A percentile compares a stretch with the other conserved stretches of the same genome.
Conservation (phyloP, 1,140 invertebrate species). For the Gerris buenoi region DNA sequence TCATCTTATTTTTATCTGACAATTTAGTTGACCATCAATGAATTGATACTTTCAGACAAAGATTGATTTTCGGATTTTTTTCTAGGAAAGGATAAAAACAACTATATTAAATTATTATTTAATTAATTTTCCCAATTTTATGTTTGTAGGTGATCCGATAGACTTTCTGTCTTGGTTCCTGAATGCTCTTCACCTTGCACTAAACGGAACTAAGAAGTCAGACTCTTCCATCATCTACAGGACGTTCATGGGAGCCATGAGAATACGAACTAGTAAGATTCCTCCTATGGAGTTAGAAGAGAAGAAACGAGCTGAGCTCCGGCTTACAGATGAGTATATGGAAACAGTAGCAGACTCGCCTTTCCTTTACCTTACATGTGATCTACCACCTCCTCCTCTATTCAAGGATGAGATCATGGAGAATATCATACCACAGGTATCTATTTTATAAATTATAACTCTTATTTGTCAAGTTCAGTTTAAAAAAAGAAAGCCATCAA, state of each 20-base stretch:
- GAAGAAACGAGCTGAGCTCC: conserved; percentile 52
- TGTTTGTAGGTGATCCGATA: conserved; percentile 72
- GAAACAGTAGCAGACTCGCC: conserved; percentile 76
- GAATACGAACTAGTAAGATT: conserved; percentile 84
- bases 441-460: too few species aligned
- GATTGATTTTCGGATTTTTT: too few species aligned
- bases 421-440: conserved; percentile 94
- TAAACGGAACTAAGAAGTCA: conserved; percentile 72
- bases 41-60: too few species aligned
- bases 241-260: conserved; percentile 90
- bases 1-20: too few species aligned
- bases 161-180: conserved; percentile 95
- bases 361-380: conserved; percentile 91
- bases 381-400: conserved; percentile 86
- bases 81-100: too few species aligned
- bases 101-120: too few species aligned
- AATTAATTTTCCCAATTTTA: too few species aligned
- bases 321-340: conserved; percentile 72
- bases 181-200: conserved; percentile 77
- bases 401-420: conserved; percentile 95
- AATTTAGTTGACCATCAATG: too few species aligned
- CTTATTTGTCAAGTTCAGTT: too few species aligned
- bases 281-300: conserved; percentile 85
- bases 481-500: too few species aligned
- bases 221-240: conserved; percentile 86